Evolutionary conservation across 2,113 vertebrate species (phyloP).

Genomic region (Grus americana): DNA sequence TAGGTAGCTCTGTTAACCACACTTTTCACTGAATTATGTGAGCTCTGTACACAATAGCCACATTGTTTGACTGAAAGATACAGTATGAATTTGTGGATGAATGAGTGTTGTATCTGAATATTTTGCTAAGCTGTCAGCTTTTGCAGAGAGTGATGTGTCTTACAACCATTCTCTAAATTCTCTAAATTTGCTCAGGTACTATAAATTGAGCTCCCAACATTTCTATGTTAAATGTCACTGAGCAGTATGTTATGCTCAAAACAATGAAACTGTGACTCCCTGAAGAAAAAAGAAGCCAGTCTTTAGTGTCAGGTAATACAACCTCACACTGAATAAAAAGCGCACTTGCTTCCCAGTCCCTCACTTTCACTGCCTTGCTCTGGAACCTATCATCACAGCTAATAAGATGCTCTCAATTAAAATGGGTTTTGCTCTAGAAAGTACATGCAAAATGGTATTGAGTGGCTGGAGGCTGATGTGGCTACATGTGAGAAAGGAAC

Average conservation of each 20-base stretch:
- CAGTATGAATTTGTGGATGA: background rate
- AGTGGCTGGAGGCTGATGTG: background rate
- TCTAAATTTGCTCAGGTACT: background rate
- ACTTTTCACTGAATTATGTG: background rate
- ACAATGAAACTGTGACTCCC: background rate
- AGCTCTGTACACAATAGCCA: background rate
- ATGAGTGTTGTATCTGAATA: background rate
- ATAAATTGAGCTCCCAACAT: background rate
- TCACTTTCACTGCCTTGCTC: background rate
- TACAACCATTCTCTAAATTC: background rate
- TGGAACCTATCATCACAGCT: background rate
- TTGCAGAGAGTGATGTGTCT: background rate
- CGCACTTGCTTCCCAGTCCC: background rate
- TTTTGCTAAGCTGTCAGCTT: background rate
- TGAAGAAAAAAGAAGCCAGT: background rate
- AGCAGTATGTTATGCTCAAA: background rate
- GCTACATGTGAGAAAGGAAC: background rate
- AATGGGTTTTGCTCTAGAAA: background rate
- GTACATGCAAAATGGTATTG: background rate
- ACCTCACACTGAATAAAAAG: background rate
- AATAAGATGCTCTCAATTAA: background rate
- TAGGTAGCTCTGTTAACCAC: background rate
- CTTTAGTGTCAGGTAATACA: background rate
- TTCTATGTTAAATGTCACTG: background rate
- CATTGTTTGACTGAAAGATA: background rate